Base-by-base conservation (phyloP, 2,113 vertebrate species). In the Pycnonotus jocosus region DNA sequence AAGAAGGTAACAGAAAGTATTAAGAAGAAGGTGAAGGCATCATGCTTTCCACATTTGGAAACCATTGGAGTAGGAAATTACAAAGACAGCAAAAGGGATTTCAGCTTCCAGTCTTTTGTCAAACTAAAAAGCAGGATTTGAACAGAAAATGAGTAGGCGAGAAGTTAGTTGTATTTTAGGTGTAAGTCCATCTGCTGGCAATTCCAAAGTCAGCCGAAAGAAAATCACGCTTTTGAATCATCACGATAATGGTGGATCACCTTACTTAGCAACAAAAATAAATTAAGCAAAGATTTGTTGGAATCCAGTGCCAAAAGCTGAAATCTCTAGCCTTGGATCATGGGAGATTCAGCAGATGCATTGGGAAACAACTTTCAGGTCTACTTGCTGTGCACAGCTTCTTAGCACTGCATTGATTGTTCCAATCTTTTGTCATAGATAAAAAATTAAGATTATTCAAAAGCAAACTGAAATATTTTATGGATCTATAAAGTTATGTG, bases 191-290 rank as follows among this genome's bases (percentile, higher is more conserved):
- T 98, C 97, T 96, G 98, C 97, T 97, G 95, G 90, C 54, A 99
- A 98, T 95, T 54, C 92, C 84, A 99, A 99, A 97, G 97, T 99
- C 86, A 98, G 98, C 98, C 53, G 98, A 99, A 82, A 98, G 98
- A 78, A 98, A 96, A 98, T 99, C 92, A 99, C 99, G 98, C 98
- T 99, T 97, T 98, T 99, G 93, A 99, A 99, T 97, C 99, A 99
- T 89, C 98, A 98, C 48, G 98, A 99, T 97, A 99, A 99, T 98
- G 98, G 98, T 99, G 4, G 40, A 69, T 42, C 17, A 35, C 24
- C 54, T 54, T 61, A 35, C 14, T 35, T 21, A 42, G 40, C 6
- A 69, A 76, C 10, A 27, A 54, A 69, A 69, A n/a, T 54, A 76
- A 69, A 69, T 61, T 21, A 35, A 54, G 35, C 10, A 47, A 76